Evolutionary conservation across 2,113 vertebrate species (phyloP), one percentile per base, ranked within the genome.

Genomic region (Proterorhinus semilunaris): DNA sequence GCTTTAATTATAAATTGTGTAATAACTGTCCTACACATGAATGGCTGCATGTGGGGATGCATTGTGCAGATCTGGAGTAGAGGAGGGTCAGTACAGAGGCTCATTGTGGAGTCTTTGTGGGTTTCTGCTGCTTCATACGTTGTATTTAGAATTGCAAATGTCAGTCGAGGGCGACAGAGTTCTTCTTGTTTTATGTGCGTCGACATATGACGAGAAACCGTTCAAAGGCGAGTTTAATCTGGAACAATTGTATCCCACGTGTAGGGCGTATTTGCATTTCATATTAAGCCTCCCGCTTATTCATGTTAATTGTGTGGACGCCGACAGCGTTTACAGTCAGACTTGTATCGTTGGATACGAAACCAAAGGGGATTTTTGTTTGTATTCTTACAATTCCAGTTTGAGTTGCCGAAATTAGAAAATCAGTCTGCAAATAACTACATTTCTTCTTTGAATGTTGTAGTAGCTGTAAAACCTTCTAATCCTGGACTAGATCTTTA

Each of bases 101-200:
- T 72, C 87, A 88, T 90, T 91, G 87, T 91, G 12, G 78, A 62
- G 59, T 64, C 79, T 74, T 79, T 83, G 88, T 86, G 87, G 86
- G 87, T 62, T 87, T 86, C 81, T 89, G 86, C 66, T 70, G 86
- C 80, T 85, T 81, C 87, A 78, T 83, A 71, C 65, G 49, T 75
- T 63, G 57, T 84, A 45, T 62, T 89, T 89, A 79, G 86, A 86
- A 87, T 91, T 91, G 90, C 90, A 88, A 90, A 91, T 90, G 81
- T 54, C 17, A 13, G 45, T 74, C 0, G 65, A 87, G 84, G 62
- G 83, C 68, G 72, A 89, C 90, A 89, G 82, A 85, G 83, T 72
- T 78, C 13, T 84, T 87, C 81, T 82, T 89, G 85, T 87, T 80
- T 88, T 83, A 80, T 90, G 77, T 67, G 75, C 68, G 53, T 58